Evolutionary conservation across 1,140 invertebrate genomes (phyloP), one percentile per base, ranked within the genome.

Genomic region (Bilobella aurantiaca): DNA sequence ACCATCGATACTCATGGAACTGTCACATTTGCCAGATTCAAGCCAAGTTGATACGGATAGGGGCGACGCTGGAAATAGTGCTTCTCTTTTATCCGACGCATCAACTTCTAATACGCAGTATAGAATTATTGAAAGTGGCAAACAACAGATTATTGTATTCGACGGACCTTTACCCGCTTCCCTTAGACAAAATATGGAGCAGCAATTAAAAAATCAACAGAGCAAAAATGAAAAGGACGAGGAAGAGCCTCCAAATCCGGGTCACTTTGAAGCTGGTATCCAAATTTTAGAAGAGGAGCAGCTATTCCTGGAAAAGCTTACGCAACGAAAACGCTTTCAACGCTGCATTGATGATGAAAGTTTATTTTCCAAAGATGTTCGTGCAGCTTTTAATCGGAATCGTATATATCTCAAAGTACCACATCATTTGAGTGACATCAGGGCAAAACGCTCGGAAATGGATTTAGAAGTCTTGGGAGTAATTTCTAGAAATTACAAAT

Each of bases 401-500:
- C 12, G 57, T 14, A 58, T 31, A 12, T 58, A 27, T 58, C 3
- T 58, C 5, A 29, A 29, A 16, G 37, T 63, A 5, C 62, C 62
- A 23, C 23, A 62, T 12, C 8, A 42, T 42, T 8, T 42, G 27
- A 32, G 32, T 2, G n/a, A 25, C 5, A 47, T 49, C 25, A 12
- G 27, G 37, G 34, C 62, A 28, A n/a, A n/a, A 8, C 23, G 25
- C n/a, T 59, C 64, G 21, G 74, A 75, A 23, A 68, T 68, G 58
- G 68, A 74, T 75, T 71, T 67, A 73, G 79, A 81, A 74, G 79
- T 91, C 73, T 71, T 91, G 12, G 90, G 89, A 3, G 77, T 80
- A 68, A 81, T 90, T 29, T 81, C 82, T 23, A 82, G 80, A 46
- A 83, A 84, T 69, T 88, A 87, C 75, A 84, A 81, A 75, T 92